A percentile compares a stretch with the other conserved stretches of the same genome.
Conservation (phyloP, 2,888 invertebrate genomes). For the Platerodrilus igneus region DNA sequence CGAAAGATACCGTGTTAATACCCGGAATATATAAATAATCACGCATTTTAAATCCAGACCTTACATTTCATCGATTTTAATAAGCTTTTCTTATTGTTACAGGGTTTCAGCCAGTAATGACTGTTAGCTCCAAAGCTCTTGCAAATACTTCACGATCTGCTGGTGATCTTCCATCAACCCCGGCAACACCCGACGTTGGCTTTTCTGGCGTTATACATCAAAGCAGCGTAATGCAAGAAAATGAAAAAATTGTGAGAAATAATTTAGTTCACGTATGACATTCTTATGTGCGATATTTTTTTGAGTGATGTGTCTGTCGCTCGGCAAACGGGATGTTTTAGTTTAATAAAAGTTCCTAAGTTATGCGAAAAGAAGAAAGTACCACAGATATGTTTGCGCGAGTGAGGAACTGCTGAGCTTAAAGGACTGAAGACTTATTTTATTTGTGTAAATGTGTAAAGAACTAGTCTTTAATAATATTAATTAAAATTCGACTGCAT, state of each 20-base stretch:
- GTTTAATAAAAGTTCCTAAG: slow-evolving; percentile 44
- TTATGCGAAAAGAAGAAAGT: slow-evolving; percentile 31
- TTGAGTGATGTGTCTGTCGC: slow-evolving; percentile 52
- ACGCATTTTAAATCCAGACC: no score
- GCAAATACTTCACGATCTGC: slow-evolving; percentile 39
- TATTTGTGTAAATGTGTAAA: slow-evolving; percentile 38
- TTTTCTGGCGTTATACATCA: slow-evolving; percentile 38
- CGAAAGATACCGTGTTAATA: no score
- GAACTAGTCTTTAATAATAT: slow-evolving; percentile 39
- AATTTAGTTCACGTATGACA: slow-evolving; percentile 63
- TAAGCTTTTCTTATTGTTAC: no score
- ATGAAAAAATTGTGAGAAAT: slow-evolving; percentile 39
- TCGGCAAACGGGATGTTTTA: slow-evolving; percentile 48
- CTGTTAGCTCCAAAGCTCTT: slow-evolving; percentile 48
- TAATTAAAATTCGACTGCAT: slow-evolving; percentile 26
- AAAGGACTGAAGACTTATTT: slow-evolving; percentile 18
- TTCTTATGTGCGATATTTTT: slow-evolving; percentile 58
- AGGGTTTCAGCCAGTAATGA: slow-evolving; percentile 59
- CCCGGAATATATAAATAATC: no score
- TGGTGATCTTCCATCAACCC: slow-evolving; percentile 23
- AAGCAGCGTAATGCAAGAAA: slow-evolving; percentile 35
- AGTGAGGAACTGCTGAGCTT: slow-evolving; percentile 23
- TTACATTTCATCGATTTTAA: no score
- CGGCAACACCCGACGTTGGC: slow-evolving; percentile 40
- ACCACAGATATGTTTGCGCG: slow-evolving; percentile 25